These are phyloP conservation scores for Akabosia matsudoensis DNA, from an alignment of 1,140 invertebrate genomes.

Conservation along the genomic window DNA sequence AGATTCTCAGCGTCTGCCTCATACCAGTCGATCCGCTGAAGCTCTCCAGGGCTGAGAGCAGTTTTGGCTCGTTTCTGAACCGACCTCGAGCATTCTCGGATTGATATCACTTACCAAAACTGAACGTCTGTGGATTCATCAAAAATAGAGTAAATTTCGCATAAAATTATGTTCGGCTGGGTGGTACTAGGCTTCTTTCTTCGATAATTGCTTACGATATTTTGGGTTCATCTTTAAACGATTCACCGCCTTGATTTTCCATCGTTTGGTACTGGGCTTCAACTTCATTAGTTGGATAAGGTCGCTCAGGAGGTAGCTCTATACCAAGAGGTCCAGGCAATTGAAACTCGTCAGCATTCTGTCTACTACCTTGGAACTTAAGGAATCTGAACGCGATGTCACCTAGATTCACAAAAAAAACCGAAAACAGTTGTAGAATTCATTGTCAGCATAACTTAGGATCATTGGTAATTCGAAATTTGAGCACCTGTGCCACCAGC, in stretches of 20 bases:
- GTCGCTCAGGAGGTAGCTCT: not conserved
- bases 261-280: conserved; percentile 38
- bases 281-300: conserved; percentile 33
- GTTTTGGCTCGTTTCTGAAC: conserved; percentile 67
- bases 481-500: conserved; percentile 85
- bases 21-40: conserved; percentile 67
- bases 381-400: conserved; percentile 86
- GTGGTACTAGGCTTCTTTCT: too few relatives aligned
- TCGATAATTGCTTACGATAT: too few relatives aligned
- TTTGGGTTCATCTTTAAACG: too few relatives aligned
- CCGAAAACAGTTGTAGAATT: conserved; percentile 7
- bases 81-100: conserved; percentile 89
- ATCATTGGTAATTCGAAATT: not conserved
- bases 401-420: conserved; percentile 54
- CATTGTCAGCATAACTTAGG: not conserved
- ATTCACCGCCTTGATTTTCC: too few relatives aligned
- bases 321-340: not conserved
- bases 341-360: conserved; percentile 48
- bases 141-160: not conserved
- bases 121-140: conserved; percentile 9
- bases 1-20: conserved; percentile 87
- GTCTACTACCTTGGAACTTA: conserved; percentile 61
- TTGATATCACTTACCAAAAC: conserved; percentile 95
- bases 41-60: conserved; percentile 54
- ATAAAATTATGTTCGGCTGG: too few relatives aligned